Evolutionary conservation across 2,888 invertebrate species (phyloP).

Genomic region (Idaea biselata): DNA sequence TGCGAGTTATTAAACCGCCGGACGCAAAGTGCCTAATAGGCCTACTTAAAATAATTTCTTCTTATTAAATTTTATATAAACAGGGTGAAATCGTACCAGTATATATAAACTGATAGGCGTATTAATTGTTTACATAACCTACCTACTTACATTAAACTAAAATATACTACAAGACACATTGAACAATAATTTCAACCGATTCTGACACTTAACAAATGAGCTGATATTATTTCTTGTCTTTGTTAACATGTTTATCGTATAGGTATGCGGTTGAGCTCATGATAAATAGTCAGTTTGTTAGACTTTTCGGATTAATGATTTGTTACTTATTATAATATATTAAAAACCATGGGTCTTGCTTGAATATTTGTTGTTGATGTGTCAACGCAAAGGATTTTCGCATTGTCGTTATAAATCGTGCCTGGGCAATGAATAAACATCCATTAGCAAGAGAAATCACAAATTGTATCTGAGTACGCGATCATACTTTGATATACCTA

Average conservation of each 20-base stretch:
- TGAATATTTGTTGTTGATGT: not conserved
- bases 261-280: not conserved
- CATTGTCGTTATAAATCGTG: not conserved
- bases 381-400: not conserved
- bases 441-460: not conserved
- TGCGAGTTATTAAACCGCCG: too few relatives aligned
- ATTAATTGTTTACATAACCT: too few relatives aligned
- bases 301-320: not conserved
- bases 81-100: too few relatives aligned
- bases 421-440: not conserved
- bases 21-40: too few relatives aligned
- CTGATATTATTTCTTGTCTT: not conserved
- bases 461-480: not conserved
- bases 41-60: too few relatives aligned
- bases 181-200: not conserved
- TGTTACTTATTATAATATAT: not conserved
- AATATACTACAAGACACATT: not conserved
- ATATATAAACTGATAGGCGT: too few relatives aligned
- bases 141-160: too few relatives aligned
- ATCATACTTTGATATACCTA: not conserved
- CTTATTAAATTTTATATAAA: too few relatives aligned
- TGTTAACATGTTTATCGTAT: constrained; percentile 1
- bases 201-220: not conserved
- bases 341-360: too few relatives aligned
- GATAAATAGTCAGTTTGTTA: not conserved